Percentiles rank a stretch among this genome's conserved stretches.
These are phyloP conservation scores for Ichneumoninae sp. DNA, from an alignment of 2,888 invertebrate genomes.

Conservation along the genomic window DNA sequence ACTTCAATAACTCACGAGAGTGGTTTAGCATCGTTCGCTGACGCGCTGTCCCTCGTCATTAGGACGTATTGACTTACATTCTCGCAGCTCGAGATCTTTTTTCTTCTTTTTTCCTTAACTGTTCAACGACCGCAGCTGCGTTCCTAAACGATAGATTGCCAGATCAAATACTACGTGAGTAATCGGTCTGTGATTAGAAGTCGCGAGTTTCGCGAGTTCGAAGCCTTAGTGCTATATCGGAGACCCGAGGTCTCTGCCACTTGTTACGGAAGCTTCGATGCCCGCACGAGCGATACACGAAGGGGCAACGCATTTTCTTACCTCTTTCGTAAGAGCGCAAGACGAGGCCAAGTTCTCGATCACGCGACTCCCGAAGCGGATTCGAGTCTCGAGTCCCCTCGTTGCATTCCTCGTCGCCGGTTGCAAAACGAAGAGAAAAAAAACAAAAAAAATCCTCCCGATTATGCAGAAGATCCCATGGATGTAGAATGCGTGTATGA, in stretches of 20 bases:
- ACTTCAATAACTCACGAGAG: neutral
- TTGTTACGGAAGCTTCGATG: conserved; percentile 26
- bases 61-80: neutral
- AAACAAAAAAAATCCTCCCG: neutral
- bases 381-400: conserved; percentile 11
- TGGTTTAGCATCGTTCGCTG: neutral
- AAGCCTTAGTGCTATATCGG: neutral
- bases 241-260: conserved; percentile 9
- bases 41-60: neutral
- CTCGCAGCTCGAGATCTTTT: neutral
- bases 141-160: conserved; percentile 12
- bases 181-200: conserved; percentile 4
- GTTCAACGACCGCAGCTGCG: conserved; percentile 3
- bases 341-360: conserved; percentile 33
- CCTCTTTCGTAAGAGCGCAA: conserved; percentile 24
- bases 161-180: neutral
- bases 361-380: conserved; percentile 37
- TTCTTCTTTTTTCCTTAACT: neutral
- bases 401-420: neutral
- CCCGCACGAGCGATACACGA: conserved; percentile 8
- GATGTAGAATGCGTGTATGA: conserved; percentile 13
- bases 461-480: conserved; percentile 47
- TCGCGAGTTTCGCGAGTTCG: neutral
- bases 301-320: neutral
- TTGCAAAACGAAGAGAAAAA: neutral